Percentiles rank a stretch among this genome's conserved stretches.
Conservation (phyloP, 1,140 invertebrate species). For the Meloidogyne exigua region DNA sequence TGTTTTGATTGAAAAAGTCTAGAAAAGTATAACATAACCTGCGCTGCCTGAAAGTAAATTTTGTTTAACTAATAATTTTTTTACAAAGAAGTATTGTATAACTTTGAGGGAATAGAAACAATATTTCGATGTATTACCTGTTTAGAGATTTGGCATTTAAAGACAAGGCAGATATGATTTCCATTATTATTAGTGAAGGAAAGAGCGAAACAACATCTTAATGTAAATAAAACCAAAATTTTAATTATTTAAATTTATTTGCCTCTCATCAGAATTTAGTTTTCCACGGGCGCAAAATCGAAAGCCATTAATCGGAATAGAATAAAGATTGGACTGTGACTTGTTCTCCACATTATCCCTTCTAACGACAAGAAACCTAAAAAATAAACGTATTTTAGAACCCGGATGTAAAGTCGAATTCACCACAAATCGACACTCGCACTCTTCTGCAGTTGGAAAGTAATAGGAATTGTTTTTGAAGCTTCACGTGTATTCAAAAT, state of each 20-base stretch:
- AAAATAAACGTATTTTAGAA: background rate
- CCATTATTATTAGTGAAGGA: slow-evolving; percentile 79
- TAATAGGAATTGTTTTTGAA: slow-evolving; percentile 74
- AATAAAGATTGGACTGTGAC: slow-evolving; percentile 79
- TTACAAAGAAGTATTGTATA: slow-evolving; percentile 20
- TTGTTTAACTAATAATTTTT: slow-evolving; percentile 57
- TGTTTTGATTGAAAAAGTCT: background rate
- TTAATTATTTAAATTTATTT: background rate
- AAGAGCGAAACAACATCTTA: slow-evolving; percentile 86
- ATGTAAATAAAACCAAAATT: background rate
- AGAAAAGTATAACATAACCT: background rate
- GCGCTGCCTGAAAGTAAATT: slow-evolving; percentile 19
- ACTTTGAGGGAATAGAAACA: slow-evolving; percentile 1
- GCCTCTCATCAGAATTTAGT: slow-evolving; percentile 74
- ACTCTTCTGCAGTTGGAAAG: slow-evolving; percentile 82
- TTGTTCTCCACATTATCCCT: slow-evolving; percentile 82
- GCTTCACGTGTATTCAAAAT: slow-evolving; percentile 77
- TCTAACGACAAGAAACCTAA: slow-evolving; percentile 70
- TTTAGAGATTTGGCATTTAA: slow-evolving; percentile 91
- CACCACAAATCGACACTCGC: slow-evolving; percentile 73
- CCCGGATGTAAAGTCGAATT: slow-evolving; percentile 36
- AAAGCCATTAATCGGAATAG: slow-evolving; percentile 87
- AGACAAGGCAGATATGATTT: slow-evolving; percentile 83
- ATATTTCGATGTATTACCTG: slow-evolving; percentile 75
- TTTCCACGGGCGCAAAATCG: slow-evolving; percentile 88